Base-by-base conservation (phyloP, 2,888 invertebrate species). In the Polymixis flavicincta region DNA sequence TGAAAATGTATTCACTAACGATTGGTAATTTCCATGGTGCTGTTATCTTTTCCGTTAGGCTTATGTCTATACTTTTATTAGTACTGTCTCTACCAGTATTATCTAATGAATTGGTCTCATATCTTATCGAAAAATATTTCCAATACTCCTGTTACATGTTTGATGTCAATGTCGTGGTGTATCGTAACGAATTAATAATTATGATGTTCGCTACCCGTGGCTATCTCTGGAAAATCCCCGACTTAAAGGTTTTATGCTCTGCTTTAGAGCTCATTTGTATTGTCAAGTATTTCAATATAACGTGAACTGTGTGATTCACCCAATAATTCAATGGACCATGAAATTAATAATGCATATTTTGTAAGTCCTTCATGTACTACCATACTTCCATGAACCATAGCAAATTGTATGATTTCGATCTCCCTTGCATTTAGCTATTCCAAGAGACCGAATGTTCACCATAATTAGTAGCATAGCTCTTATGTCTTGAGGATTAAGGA, bases 121-220 rank as follows among this genome's bases (percentile, higher is more conserved):
- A 81, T 81, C 82, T 81, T 68, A 79, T 79, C 78, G 42, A n/a
- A 64, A 50, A 14, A 42, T 55, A 65, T 68, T 25, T 55, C 14
- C 50, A 54, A 59, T 64, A 67, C 48, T 77, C 14, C 59, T 68
- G 25, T 50, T 32, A 11, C 17, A 42, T 74, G 64, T 52, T 61
- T 79, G 64, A 65, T 57, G 59, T 81, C 81, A 80, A 37, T 22
- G 42, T 57, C 74, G 55, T 65, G 42, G 74, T 65, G 8, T 70
- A 78, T 69, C 55, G n/a, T 61, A 70, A 32, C 17, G 48, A 37
- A 76, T 75, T 59, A 76, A 32, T 14, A 25, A 64, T 64, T 59
- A 54, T 2, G 14, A 22, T 54, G 42, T 22, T 55, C 19, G 42
- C 17, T 25, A 42, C 4, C 67, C 19, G 13, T 81, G 37, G 13